phyloP scores from a whole-genome alignment of 2,888 invertebrate species.

The Melikaiella ostensackeni region DNA sequence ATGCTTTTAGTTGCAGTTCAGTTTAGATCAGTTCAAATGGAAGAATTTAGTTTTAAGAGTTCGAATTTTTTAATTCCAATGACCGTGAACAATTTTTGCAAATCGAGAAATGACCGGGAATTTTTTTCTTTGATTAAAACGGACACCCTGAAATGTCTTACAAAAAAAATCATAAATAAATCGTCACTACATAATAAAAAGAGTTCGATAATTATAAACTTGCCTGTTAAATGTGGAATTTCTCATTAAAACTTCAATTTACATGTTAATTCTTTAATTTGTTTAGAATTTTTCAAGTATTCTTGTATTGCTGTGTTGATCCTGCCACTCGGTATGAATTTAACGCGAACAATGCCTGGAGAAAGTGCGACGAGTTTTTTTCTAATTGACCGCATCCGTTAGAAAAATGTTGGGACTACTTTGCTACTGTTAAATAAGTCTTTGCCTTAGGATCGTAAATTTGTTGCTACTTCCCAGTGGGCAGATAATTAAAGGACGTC shows the following conservation, averaged over 20 bases:
- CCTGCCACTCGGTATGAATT: background rate
- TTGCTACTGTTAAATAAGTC: constrained; percentile 12
- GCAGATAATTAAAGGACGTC: too few species aligned
- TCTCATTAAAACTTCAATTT: background rate
- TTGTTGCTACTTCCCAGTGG: background rate
- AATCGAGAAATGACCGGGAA: too few species aligned
- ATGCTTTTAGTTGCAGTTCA: too few species aligned
- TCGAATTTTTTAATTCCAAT: too few species aligned
- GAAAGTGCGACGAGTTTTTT: constrained; percentile 72
- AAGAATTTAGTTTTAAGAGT: too few species aligned
- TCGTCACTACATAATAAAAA: too few species aligned
- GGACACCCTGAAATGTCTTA: background rate
- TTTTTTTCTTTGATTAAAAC: too few species aligned
- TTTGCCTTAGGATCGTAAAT: background rate
- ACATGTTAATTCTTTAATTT: background rate
- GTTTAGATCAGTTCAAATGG: too few species aligned
- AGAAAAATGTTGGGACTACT: constrained; percentile 62
- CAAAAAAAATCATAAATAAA: background rate
- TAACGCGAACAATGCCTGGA: constrained; percentile 49
- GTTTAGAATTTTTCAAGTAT: background rate
- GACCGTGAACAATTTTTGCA: too few species aligned
- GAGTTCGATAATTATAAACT: too few species aligned
- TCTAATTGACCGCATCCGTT: constrained; percentile 73
- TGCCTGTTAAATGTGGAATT: too few species aligned
- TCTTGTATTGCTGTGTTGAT: background rate